Conservation (phyloP, 1,140 invertebrate species). For the Heliconius himera region DNA sequence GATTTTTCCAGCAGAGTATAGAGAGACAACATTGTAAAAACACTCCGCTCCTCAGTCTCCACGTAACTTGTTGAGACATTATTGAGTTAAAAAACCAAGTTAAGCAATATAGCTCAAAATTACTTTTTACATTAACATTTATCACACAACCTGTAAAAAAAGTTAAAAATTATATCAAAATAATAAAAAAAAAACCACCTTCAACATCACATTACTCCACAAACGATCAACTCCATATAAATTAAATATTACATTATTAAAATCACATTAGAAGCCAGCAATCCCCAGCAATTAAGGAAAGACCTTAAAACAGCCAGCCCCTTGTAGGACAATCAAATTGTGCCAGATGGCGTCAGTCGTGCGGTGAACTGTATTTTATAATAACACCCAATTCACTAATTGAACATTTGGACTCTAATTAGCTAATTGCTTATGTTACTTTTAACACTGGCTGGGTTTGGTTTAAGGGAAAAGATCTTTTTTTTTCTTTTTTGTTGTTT, state of each 20-base stretch:
- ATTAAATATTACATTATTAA: slow-evolving; percentile 1
- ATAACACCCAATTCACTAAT: slow-evolving; percentile 67
- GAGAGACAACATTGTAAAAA: no score
- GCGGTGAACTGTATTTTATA: slow-evolving; percentile 59
- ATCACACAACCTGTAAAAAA: no score
- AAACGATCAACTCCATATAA: background rate
- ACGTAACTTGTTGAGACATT: no score
- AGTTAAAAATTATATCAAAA: no score
- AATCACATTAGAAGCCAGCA: background rate
- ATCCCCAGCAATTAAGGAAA: background rate
- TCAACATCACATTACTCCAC: no score
- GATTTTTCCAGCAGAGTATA: no score
- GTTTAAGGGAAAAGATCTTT: slow-evolving; percentile 41
- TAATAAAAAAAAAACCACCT: no score
- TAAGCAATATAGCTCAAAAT: no score
- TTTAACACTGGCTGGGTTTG: slow-evolving; percentile 21
- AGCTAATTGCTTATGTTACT: slow-evolving; percentile 66
- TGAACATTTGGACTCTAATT: slow-evolving; percentile 55
- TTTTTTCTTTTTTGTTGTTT: background rate
- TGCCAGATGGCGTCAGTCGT: slow-evolving; percentile 56
- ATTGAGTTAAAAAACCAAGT: no score
- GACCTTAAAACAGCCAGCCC: background rate
- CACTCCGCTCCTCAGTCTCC: no score
- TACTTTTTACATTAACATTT: no score
- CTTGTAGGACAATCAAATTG: slow-evolving; percentile 17